Conservation (phyloP, 2,888 invertebrate species). For the Drosophila bunnanda region DNA sequence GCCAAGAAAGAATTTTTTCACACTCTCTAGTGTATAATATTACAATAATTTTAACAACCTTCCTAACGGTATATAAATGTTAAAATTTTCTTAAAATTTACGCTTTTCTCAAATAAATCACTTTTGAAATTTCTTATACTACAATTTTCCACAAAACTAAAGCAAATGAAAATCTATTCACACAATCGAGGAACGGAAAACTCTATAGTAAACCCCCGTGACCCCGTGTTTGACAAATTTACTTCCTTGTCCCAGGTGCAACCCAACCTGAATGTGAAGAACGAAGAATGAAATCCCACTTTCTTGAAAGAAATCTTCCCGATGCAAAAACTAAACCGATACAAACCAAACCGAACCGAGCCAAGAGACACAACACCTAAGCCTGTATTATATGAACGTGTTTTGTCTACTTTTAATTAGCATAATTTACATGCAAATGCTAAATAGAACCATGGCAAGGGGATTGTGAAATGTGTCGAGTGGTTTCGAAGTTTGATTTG, state of each 20-base stretch:
- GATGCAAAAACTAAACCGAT: conserved; percentile 16
- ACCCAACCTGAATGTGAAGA: conserved; percentile 11
- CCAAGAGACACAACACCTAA: conserved; percentile 54
- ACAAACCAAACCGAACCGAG: conserved; percentile 23
- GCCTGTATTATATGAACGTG: conserved; percentile 63
- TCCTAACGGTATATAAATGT: background rate
- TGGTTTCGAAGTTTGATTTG: conserved; percentile 67
- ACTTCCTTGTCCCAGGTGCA: conserved; percentile 2
- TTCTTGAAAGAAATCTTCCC: conserved; percentile 33
- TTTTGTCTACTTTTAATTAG: conserved; percentile 76
- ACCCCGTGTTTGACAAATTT: conserved; percentile 12
- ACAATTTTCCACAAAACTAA: background rate
- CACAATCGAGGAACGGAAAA: background rate
- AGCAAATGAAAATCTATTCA: background rate
- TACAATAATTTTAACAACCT: background rate
- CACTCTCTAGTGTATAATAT: background rate
- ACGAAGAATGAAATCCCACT: conserved; percentile 4
- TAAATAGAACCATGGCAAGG: conserved; percentile 62
- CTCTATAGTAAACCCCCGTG: conserved; percentile 12
- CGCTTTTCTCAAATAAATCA: conserved; percentile 1
- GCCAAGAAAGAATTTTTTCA: too few relatives aligned
- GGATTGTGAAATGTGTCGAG: conserved; percentile 70
- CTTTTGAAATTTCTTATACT: background rate
- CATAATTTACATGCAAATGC: conserved; percentile 76
- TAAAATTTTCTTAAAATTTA: background rate